phyloP scores from a whole-genome alignment of 1,140 invertebrate genomes.

The Schmidtea mediterranea region DNA sequence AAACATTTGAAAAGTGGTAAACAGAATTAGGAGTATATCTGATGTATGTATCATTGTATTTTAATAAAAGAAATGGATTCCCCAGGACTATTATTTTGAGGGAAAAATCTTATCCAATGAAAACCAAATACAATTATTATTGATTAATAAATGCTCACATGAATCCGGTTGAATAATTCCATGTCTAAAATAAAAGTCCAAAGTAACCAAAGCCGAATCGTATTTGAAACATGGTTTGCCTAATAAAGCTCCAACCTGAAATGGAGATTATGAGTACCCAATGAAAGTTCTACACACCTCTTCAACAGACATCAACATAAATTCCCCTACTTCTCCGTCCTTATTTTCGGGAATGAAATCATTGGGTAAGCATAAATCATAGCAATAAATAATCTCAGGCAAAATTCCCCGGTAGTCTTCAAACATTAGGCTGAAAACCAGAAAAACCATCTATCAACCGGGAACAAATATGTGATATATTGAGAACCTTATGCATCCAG shows the following conservation, averaged over 20 bases:
- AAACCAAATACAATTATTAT: too few relatives aligned
- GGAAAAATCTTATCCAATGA: too few relatives aligned
- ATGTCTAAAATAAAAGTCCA: constrained; percentile 68
- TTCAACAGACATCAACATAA: constrained; percentile 31
- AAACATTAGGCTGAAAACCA: constrained; percentile 19
- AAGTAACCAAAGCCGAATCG: constrained; percentile 55
- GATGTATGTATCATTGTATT: too few relatives aligned
- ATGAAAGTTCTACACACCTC: constrained; percentile 35
- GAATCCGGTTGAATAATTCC: constrained; percentile 59
- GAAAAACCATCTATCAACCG: too few relatives aligned
- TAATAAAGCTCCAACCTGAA: constrained; percentile 28
- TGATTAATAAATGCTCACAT: too few relatives aligned
- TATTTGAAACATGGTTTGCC: constrained; percentile 60
- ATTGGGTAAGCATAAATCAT: constrained; percentile 57
- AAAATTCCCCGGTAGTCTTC: constrained; percentile 45
- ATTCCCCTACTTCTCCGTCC: constrained; percentile 68
- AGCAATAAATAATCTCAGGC: constrained; percentile 73
- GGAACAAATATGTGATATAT: too few relatives aligned
- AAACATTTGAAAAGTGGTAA: too few relatives aligned
- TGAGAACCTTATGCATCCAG: too few relatives aligned
- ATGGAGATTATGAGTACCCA: too few relatives aligned
- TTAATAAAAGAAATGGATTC: too few relatives aligned
- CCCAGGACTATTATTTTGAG: too few relatives aligned
- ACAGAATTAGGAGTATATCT: too few relatives aligned
- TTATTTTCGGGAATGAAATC: constrained; percentile 62